Evolutionary conservation across 2,888 invertebrate species (phyloP).

Genomic region (Ornithoptera alexandrae): DNA sequence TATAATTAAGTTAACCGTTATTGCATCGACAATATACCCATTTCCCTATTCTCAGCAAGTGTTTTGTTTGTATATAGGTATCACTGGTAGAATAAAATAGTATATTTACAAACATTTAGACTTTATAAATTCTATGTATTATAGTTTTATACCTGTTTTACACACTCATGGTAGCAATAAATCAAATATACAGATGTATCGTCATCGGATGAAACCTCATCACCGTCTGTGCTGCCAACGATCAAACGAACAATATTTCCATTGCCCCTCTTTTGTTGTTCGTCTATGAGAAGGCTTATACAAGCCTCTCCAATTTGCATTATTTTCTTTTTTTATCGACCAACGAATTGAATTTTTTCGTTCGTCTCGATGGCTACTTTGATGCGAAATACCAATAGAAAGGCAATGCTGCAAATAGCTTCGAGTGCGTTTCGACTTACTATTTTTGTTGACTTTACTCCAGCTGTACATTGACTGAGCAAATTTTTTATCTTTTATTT

Average conservation of each 20-base stretch:
- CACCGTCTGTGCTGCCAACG: conserved; percentile 45
- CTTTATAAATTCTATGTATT: too few species aligned
- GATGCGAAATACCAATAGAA: conserved; percentile 43
- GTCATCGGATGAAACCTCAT: conserved; percentile 39
- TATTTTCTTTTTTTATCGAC: conserved; percentile 66
- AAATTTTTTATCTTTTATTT: too few species aligned
- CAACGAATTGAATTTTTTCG: conserved; percentile 73
- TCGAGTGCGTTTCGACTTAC: conserved; percentile 32
- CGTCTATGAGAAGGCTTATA: conserved; percentile 69
- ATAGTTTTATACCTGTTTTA: too few species aligned
- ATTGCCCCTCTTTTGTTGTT: conserved; percentile 70
- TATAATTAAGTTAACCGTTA: too few species aligned
- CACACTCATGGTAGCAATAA: too few species aligned
- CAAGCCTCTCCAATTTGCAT: conserved; percentile 66
- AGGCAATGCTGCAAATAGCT: conserved; percentile 36
- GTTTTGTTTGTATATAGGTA: too few species aligned
- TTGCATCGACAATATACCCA: too few species aligned
- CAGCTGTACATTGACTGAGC: not conserved
- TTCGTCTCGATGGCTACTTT: conserved; percentile 58
- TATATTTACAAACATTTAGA: too few species aligned
- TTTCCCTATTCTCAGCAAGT: too few species aligned
- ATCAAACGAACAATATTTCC: conserved; percentile 67
- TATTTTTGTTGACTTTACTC: conserved; percentile 18
- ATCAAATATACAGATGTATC: not conserved
- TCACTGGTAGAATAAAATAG: too few species aligned